Evolutionary conservation across 2,888 invertebrate species (phyloP).

Genomic region (Brachynemurus nebulosus): DNA sequence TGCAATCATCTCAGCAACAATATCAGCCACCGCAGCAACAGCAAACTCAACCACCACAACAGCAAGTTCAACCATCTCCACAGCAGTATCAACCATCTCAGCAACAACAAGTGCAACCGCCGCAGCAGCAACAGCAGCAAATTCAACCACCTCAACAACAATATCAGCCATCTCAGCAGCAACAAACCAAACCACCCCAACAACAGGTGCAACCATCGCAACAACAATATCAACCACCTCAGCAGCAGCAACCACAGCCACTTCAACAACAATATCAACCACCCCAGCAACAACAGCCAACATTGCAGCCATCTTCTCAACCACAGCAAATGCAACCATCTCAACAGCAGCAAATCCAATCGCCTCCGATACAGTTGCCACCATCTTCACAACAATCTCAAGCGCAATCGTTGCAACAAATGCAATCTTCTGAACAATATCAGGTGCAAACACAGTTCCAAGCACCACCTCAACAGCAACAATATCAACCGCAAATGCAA

Average conservation of each 20-base stretch:
- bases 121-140: conserved; percentile 1
- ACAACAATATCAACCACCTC: conserved; percentile 9
- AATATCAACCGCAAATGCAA: conserved; percentile 17
- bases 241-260: too few species aligned
- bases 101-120: conserved; percentile 15
- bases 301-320: too few species aligned
- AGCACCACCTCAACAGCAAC: conserved; percentile 13
- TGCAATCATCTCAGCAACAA: conserved; percentile 11
- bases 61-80: conserved; percentile 17
- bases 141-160: conserved; percentile 16
- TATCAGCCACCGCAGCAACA: conserved; percentile 14
- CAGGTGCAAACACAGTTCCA: conserved; percentile 6
- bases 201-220: conserved; percentile 7
- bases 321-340: too few species aligned
- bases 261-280: conserved; percentile 18
- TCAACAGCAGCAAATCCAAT: conserved; percentile 24
- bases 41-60: conserved; percentile 14
- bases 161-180: conserved; percentile 11
- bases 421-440: conserved; percentile 17
- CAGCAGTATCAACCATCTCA: conserved; percentile 15
- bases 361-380: conserved; percentile 19
- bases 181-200: conserved; percentile 2
- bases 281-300: conserved; percentile 18
- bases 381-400: conserved; percentile 22
- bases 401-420: conserved; percentile 4